phyloP scores from a whole-genome alignment of 1,140 invertebrate species.

The Tachypleus tridentatus region DNA sequence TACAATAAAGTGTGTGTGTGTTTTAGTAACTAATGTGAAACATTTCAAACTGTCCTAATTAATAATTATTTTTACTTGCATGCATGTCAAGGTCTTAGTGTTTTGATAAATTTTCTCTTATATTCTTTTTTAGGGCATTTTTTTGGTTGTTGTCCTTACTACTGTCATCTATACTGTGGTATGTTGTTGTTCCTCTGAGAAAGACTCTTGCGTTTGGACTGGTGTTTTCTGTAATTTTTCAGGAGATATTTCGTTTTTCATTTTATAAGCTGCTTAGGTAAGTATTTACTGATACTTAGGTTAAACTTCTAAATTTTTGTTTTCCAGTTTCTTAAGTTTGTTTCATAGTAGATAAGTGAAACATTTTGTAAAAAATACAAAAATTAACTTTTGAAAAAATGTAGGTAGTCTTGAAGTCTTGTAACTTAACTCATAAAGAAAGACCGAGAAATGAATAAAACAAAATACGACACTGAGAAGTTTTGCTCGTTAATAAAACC shows the following conservation, averaged over 20 bases:
- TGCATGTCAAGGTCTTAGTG: not conserved
- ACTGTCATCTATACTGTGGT: constrained; percentile 81
- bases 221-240: constrained; percentile 65
- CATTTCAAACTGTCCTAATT: not conserved
- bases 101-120: constrained; percentile 13
- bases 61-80: not conserved
- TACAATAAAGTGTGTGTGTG: not conserved
- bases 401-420: too few species aligned
- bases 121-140: constrained; percentile 69
- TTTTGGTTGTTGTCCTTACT: constrained; percentile 88
- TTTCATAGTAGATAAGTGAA: too few species aligned
- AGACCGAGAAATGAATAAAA: too few species aligned
- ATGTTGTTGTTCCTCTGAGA: constrained; percentile 59
- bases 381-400: too few species aligned
- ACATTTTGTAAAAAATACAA: too few species aligned
- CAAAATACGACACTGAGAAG: too few species aligned
- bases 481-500: too few species aligned
- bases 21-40: too few species aligned
- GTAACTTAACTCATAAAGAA: too few species aligned
- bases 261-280: constrained; percentile 38
- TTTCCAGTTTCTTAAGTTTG: too few species aligned
- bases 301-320: too few species aligned
- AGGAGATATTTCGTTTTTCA: constrained; percentile 51
- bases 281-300: constrained; percentile 1
- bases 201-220: constrained; percentile 68